These are phyloP conservation scores for Antidorcas marsupialis DNA, from an alignment of 2,113 vertebrate genomes.

Conservation along the genomic window DNA sequence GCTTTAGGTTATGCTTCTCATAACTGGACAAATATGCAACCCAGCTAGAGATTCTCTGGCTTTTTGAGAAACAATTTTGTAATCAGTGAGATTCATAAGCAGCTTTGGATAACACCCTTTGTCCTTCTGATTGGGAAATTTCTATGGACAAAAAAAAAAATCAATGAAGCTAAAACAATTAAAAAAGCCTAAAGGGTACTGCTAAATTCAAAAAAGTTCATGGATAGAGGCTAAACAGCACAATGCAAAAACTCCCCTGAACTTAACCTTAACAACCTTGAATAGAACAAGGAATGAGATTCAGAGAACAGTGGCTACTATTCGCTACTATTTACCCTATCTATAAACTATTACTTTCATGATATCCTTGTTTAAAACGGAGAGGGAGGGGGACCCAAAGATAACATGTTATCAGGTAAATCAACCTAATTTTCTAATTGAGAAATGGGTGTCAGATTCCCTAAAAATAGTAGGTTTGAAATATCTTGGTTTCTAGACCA, in stretches of 20 bases:
- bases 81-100: neutral
- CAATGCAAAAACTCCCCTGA: neutral
- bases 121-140: neutral
- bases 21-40: slow-evolving; percentile 24
- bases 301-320: neutral
- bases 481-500: neutral
- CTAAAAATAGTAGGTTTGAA: neutral
- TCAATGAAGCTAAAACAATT: neutral
- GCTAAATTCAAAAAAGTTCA: slow-evolving; percentile 12
- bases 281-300: neutral
- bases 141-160: neutral
- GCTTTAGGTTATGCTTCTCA: slow-evolving; percentile 46
- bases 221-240: neutral
- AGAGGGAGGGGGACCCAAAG: neutral
- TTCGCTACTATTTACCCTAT: neutral
- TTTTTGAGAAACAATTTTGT: slow-evolving; percentile 36
- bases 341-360: neutral
- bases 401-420: neutral
- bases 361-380: neutral
- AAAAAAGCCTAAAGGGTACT: neutral
- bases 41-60: neutral
- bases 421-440: neutral
- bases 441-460: neutral
- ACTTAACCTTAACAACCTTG: neutral
- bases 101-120: slow-evolving; percentile 23